phyloP scores from a whole-genome alignment of 2,113 vertebrate genomes.

The Neotoma lepida region DNA sequence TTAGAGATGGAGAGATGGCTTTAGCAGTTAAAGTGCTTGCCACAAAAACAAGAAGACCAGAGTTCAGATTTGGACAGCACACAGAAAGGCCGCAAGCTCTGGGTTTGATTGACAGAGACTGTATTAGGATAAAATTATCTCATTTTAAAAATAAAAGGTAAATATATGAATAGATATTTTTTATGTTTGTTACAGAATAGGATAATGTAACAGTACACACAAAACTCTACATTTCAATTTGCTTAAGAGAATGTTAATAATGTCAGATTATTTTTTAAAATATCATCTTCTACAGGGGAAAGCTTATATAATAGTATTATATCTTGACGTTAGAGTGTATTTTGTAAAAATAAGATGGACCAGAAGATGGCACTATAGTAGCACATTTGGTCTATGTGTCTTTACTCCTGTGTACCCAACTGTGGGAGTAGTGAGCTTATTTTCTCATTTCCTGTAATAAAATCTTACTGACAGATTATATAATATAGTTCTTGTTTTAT shows the following conservation, averaged over 20 bases:
- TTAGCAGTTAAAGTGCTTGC: background rate
- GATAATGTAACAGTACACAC: background rate
- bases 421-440: background rate
- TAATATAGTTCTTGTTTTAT: background rate
- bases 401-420: background rate
- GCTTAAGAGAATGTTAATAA: background rate
- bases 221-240: constrained; percentile 8
- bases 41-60: background rate
- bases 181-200: background rate
- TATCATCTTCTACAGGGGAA: background rate
- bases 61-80: background rate
- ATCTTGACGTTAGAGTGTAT: background rate
- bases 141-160: background rate
- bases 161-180: background rate
- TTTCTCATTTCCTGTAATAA: background rate
- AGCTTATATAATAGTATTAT: background rate
- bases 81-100: background rate
- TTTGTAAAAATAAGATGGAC: constrained; percentile 15
- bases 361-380: constrained; percentile 73
- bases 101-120: too few species aligned
- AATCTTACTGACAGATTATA: background rate
- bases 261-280: background rate
- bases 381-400: background rate
- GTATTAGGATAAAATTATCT: background rate
- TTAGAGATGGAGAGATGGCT: background rate